Conservation (phyloP, 2,797 vertebrate species). For the Epinephelus coioides region DNA sequence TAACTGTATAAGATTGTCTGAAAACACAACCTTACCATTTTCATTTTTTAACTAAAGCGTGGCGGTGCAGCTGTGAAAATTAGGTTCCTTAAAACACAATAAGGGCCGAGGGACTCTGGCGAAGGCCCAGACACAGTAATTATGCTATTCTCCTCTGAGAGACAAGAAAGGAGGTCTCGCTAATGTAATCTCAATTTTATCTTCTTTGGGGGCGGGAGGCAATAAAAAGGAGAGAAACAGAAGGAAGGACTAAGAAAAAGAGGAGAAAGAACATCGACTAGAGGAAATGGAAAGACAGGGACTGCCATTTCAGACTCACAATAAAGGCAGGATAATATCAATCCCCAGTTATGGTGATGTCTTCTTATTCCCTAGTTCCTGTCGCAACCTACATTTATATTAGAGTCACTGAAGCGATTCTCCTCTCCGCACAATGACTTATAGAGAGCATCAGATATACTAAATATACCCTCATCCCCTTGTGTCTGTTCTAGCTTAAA, state of each 20-base stretch:
- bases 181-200: slow-evolving; percentile 73
- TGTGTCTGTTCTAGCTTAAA: slow-evolving; percentile 59
- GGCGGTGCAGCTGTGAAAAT: slow-evolving; percentile 53
- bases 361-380: slow-evolving; percentile 57
- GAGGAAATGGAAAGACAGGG: slow-evolving; percentile 45
- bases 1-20: slow-evolving; percentile 20
- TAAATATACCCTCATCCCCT: slow-evolving; percentile 57
- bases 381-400: slow-evolving; percentile 62
- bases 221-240: slow-evolving; percentile 49
- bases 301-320: slow-evolving; percentile 59
- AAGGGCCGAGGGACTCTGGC: slow-evolving; percentile 51
- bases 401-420: slow-evolving; percentile 53
- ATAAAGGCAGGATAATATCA: slow-evolving; percentile 66
- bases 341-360: slow-evolving; percentile 53
- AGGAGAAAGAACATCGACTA: slow-evolving; percentile 35
- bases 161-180: slow-evolving; percentile 66
- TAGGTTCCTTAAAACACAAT: slow-evolving; percentile 63
- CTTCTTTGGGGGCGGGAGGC: slow-evolving; percentile 49
- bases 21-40: slow-evolving; percentile 44
- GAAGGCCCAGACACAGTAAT: slow-evolving; percentile 68
- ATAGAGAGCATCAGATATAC: slow-evolving; percentile 59
- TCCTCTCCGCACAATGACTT: slow-evolving; percentile 53
- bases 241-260: slow-evolving; percentile 29
- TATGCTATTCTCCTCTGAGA: slow-evolving; percentile 66
- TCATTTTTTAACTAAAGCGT: slow-evolving; percentile 51